Percentiles rank a stretch among this genome's conserved stretches.
phyloP scores from a whole-genome alignment of 2,797 vertebrate species.

The Eulemur mongoz region DNA sequence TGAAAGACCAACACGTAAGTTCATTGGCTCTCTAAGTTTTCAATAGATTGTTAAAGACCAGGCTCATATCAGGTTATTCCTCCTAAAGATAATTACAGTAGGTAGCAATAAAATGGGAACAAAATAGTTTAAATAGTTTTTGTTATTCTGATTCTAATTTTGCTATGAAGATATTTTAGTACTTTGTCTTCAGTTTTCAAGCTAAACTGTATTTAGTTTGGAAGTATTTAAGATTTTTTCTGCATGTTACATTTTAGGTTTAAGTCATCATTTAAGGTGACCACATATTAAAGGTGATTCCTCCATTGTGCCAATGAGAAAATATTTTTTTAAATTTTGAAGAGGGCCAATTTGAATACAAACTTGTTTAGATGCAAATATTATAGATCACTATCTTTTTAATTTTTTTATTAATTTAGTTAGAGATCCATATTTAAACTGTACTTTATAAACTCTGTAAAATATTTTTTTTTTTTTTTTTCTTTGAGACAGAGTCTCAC shows the following conservation, averaged over 20 bases:
- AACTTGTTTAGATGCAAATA: not conserved
- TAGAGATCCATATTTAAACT: conserved; percentile 22
- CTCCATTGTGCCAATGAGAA: conserved; percentile 5
- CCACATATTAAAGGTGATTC: not conserved
- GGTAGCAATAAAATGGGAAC: not conserved
- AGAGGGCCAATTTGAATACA: not conserved
- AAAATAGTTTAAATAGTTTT: not conserved
- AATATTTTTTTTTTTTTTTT: too few relatives aligned
- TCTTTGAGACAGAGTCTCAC: too few relatives aligned
- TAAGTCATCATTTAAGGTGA: not conserved
- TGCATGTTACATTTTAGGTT: not conserved
- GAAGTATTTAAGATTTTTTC: not conserved
- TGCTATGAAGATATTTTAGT: not conserved
- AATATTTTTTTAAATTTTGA: not conserved
- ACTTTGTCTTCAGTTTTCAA: conserved; percentile 21
- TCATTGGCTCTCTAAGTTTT: conserved; percentile 41
- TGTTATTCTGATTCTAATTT: conserved; percentile 39
- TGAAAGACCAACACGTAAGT: conserved; percentile 95
- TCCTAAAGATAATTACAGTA: not conserved
- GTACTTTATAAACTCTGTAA: not conserved
- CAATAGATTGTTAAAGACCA: not conserved
- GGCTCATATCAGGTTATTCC: not conserved
- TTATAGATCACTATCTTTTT: not conserved
- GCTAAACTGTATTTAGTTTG: not conserved
- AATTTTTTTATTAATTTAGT: conserved; percentile 8